A percentile compares a stretch with the other conserved stretches of the same genome.
Conservation (phyloP, 2,113 vertebrate genomes). For the Boulengeromyrus knoepffleri region DNA sequence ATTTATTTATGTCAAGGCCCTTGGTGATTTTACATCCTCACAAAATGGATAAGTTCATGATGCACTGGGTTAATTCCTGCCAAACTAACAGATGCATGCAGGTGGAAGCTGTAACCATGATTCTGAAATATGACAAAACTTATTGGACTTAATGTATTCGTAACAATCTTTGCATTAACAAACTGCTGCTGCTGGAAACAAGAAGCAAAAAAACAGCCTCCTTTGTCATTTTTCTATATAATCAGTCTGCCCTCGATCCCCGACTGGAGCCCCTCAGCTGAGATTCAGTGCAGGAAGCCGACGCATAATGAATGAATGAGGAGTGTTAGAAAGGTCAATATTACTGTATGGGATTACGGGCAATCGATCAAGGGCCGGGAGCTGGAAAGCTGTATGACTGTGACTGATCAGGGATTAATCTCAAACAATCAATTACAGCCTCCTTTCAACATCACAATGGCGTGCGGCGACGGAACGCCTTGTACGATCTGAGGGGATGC, state of each 20-base stretch:
- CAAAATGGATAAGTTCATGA: neutral
- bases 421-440: constrained; percentile 47
- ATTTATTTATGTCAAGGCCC: neutral
- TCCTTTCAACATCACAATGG: constrained; percentile 44
- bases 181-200: neutral
- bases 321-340: constrained; percentile 50
- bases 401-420: constrained; percentile 46
- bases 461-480: constrained; percentile 32
- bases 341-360: constrained; percentile 34
- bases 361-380: constrained; percentile 38
- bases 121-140: neutral
- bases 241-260: neutral
- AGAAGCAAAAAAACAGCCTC: neutral
- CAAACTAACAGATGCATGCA: neutral
- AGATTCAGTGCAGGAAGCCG: neutral
- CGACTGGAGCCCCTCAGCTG: constrained; percentile 28
- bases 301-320: constrained; percentile 37
- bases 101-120: neutral
- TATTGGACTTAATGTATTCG: neutral
- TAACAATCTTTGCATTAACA: neutral
- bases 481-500: neutral
- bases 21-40: neutral
- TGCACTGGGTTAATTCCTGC: neutral
- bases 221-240: constrained; percentile 5
- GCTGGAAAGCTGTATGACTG: constrained; percentile 25